Conservation (phyloP, 2,888 invertebrate species). For the Aphodius granarius region DNA sequence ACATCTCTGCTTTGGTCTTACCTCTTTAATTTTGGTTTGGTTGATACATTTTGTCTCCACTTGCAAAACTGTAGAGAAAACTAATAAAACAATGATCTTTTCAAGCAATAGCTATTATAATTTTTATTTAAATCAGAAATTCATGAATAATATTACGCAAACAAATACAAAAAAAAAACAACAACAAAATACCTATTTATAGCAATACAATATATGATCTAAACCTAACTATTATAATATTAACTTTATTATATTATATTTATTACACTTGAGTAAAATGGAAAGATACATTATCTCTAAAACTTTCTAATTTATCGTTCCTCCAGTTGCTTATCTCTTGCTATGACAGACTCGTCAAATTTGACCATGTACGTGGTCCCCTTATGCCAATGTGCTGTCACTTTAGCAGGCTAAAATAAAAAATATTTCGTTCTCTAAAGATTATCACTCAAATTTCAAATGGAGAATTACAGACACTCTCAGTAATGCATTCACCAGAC, state of each 20-base stretch:
- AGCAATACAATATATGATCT: too few relatives aligned
- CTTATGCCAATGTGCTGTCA: conserved; percentile 98
- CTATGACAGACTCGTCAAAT: conserved; percentile 91
- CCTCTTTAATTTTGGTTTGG: too few relatives aligned
- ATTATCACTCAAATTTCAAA: neutral
- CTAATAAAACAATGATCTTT: too few relatives aligned
- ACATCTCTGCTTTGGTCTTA: too few relatives aligned
- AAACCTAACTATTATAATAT: too few relatives aligned
- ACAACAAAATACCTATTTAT: neutral
- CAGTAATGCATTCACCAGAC: neutral
- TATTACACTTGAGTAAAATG: too few relatives aligned
- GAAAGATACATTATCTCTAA: neutral
- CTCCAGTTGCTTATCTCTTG: conserved; percentile 88
- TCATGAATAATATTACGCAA: neutral
- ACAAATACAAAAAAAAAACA: neutral
- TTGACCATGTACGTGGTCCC: conserved; percentile 99
- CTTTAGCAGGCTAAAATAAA: conserved; percentile 60
- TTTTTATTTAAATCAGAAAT: too few relatives aligned
- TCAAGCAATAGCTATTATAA: too few relatives aligned
- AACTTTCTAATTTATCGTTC: conserved; percentile 63
- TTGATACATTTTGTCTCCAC: too few relatives aligned
- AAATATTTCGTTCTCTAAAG: too few relatives aligned
- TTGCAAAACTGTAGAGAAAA: too few relatives aligned
- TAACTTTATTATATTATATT: too few relatives aligned
- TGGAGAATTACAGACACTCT: neutral